phyloP scores from a whole-genome alignment of 2,113 vertebrate genomes.

The Leuciscus idus region DNA sequence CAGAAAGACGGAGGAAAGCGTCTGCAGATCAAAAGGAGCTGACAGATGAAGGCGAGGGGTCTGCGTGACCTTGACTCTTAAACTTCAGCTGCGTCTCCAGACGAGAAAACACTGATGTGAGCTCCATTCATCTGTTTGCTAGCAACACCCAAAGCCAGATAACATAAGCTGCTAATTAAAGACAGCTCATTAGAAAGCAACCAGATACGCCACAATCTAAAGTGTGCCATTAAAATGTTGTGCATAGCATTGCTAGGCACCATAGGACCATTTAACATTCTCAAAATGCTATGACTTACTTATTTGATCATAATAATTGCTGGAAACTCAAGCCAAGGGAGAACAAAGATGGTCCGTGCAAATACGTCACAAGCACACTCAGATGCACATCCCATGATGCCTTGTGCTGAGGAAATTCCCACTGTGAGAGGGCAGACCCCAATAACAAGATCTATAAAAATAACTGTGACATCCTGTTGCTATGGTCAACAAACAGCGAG shows the following conservation, averaged over 20 bases:
- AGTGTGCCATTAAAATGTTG: neutral
- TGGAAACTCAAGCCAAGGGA: conserved; percentile 41
- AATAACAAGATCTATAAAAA: conserved; percentile 73
- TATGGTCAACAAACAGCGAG: conserved; percentile 69
- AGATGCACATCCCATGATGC: conserved; percentile 55
- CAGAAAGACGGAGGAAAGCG: conserved; percentile 73
- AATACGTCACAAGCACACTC: conserved; percentile 35
- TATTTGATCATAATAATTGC: neutral
- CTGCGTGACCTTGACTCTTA: conserved; percentile 81
- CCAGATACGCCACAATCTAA: conserved; percentile 33
- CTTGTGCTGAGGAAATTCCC: conserved; percentile 59
- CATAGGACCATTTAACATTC: neutral
- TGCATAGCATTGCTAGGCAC: neutral
- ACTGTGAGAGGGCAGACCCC: conserved; percentile 64
- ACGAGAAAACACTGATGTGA: conserved; percentile 73
- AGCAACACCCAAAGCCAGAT: conserved; percentile 37
- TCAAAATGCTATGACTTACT: neutral
- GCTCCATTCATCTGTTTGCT: conserved; percentile 58
- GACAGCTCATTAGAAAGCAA: conserved; percentile 51
- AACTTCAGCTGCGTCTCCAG: conserved; percentile 77
- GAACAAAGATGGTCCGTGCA: conserved; percentile 38
- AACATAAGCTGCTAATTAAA: conserved; percentile 57
- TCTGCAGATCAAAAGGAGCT: conserved; percentile 82
- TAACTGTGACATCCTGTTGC: conserved; percentile 69
- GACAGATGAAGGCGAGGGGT: conserved; percentile 83